Evolutionary conservation across 2,888 invertebrate genomes (phyloP).

Genomic region (Spicauda simplicius): DNA sequence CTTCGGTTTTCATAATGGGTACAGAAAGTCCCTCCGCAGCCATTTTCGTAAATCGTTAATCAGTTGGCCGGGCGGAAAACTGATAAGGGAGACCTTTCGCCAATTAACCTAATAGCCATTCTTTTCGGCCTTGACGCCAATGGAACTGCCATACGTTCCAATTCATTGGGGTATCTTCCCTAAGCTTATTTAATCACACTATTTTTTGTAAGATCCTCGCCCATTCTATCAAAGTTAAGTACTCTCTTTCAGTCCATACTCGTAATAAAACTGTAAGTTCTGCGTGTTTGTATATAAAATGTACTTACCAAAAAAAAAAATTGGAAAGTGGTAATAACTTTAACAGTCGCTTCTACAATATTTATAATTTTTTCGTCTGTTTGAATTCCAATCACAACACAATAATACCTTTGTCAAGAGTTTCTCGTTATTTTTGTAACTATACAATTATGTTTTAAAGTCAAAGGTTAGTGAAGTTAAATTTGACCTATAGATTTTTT

Average conservation of each 20-base stretch:
- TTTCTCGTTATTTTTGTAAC: too few species aligned
- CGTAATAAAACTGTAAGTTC: neutral
- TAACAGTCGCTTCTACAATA: too few species aligned
- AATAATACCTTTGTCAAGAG: too few species aligned
- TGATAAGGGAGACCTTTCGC: constrained; percentile 75
- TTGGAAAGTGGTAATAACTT: too few species aligned
- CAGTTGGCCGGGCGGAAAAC: constrained; percentile 74
- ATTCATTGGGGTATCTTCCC: constrained; percentile 5
- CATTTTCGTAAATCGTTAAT: constrained; percentile 80
- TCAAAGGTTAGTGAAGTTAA: too few species aligned
- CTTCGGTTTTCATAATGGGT: neutral
- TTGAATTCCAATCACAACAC: too few species aligned
- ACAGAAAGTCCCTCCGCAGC: constrained; percentile 46
- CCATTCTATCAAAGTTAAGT: constrained; percentile 8
- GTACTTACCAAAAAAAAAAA: too few species aligned
- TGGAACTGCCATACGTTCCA: constrained; percentile 18
- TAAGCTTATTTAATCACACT: neutral
- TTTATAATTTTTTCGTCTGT: too few species aligned
- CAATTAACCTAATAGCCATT: constrained; percentile 81
- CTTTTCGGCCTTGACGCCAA: constrained; percentile 59
- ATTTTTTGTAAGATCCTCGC: neutral
- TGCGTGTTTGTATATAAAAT: too few species aligned
- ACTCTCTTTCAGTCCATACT: neutral
- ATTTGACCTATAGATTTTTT: too few species aligned
- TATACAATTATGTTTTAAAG: too few species aligned